Base-by-base conservation (phyloP, 1,140 invertebrate genomes). In the Cylas formicarius region DNA sequence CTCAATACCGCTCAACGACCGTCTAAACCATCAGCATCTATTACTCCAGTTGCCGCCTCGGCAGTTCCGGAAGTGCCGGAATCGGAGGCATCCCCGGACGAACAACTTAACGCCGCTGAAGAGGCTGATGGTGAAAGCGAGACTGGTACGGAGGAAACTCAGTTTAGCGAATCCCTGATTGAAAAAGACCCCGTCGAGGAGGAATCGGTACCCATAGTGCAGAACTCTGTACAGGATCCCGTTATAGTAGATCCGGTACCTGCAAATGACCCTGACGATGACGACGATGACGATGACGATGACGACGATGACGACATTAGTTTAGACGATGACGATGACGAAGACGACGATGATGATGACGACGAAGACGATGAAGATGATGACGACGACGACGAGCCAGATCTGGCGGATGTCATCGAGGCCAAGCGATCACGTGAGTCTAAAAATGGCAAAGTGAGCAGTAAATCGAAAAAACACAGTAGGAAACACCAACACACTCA, bases 341-440 rank as follows among this genome's bases (percentile, higher is more conserved):
- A 72, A 3, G 72, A 67, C 37, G 69, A 69, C 29, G 69, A 69
- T 41, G 71, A 66, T 18, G 66, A 64, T 11, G 64, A 75, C 49
- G 67, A 71, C 19, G 73, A 72, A 22, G 74, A 73, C 45, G 72
- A 74, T 46, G 73, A 76, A 23, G 80, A 73, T 11, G 74, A 72
- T 22, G 74, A 74, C 35, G 77, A 77, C 28, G 76, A 81, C 16
- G 78, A 78, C 17, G 81, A 82, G 35, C 77, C 77, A 22, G 78
- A 76, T 49, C 73, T 80, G 35, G 77, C 78, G 44, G 76, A 82
- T 59, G 77, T 82, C 61, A 77, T 77, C 57, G 76, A 75, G 62
- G 76, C 77, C 48, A 75, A 76, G 55, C 60, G 68, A 66, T 70
- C 82, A 84, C 81, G 84, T 85, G 83, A 86, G 83, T 86, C 82